Evolutionary conservation across 2,888 invertebrate species (phyloP).

Genomic region (Rhodophaea formosa): DNA sequence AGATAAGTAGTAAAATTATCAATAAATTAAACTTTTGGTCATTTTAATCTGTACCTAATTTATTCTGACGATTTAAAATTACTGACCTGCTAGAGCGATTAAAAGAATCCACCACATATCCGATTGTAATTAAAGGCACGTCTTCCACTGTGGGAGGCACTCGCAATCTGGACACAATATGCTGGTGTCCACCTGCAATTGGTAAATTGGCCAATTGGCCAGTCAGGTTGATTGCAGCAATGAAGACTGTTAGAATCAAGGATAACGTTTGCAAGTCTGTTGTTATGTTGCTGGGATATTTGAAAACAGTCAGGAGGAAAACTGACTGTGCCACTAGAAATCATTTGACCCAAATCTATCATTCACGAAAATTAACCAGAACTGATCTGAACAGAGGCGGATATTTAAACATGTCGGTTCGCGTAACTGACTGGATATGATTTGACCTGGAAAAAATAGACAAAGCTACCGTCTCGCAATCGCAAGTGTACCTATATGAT

Average conservation of each 20-base stretch:
- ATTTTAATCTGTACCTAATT: not conserved
- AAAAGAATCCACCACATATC: constrained; percentile 26
- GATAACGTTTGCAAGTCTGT: constrained; percentile 45
- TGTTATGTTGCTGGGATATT: not conserved
- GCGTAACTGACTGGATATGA: too few species aligned
- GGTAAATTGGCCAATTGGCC: constrained; percentile 66
- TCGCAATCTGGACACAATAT: constrained; percentile 8
- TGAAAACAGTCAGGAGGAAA: not conserved
- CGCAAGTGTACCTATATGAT: too few species aligned
- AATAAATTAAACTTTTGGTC: too few species aligned
- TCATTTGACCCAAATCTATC: not conserved
- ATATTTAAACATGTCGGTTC: too few species aligned
- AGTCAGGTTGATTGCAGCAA: constrained; percentile 48
- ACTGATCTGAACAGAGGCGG: too few species aligned
- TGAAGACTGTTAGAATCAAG: constrained; percentile 61
- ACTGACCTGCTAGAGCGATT: constrained; percentile 34
- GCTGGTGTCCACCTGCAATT: constrained; percentile 49
- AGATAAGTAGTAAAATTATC: too few species aligned
- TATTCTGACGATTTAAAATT: not conserved
- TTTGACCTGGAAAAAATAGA: too few species aligned
- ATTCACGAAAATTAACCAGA: too few species aligned
- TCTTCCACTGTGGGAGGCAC: not conserved
- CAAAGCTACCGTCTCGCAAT: too few species aligned
- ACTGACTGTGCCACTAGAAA: not conserved
- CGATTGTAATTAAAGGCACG: constrained; percentile 6